A percentile compares a stretch with the other conserved stretches of the same genome.
phyloP scores from a whole-genome alignment of 2,113 vertebrate species.

The Montifringilla adamsi region DNA sequence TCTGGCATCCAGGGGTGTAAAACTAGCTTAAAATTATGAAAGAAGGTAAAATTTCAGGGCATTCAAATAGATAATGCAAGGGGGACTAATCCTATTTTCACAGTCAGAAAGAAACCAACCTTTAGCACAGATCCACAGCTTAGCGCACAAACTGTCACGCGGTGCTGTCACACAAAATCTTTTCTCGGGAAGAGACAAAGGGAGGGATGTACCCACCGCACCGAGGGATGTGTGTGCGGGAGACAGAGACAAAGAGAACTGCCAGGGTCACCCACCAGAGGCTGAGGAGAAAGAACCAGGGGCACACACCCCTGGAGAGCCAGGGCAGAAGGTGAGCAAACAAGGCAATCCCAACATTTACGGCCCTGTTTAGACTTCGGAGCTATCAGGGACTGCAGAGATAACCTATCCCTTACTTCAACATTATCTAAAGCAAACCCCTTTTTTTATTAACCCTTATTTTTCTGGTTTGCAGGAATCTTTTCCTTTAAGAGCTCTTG shows the following conservation, averaged over 20 bases:
- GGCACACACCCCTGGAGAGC: not conserved
- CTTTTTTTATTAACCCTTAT: not conserved
- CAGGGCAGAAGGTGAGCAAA: not conserved
- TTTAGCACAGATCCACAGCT: not conserved
- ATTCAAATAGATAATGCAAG: not conserved
- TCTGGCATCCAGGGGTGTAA: not conserved
- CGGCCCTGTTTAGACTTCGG: not conserved
- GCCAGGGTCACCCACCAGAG: not conserved
- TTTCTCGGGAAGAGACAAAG: not conserved
- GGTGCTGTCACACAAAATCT: not conserved
- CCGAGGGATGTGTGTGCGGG: not conserved
- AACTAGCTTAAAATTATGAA: not conserved
- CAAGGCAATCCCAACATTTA: not conserved
- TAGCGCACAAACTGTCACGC: not conserved
- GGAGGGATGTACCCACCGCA: not conserved
- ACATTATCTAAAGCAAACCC: not conserved
- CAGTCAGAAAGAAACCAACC: not conserved
- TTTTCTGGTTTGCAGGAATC: not conserved
- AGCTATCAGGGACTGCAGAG: not conserved
- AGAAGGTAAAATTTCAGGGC: not conserved
- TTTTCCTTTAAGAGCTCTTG: not conserved
- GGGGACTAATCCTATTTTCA: not conserved
- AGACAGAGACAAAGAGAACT: not conserved
- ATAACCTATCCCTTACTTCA: slow-evolving; percentile 3
- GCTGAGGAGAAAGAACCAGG: not conserved